Evolutionary conservation across 2,888 invertebrate species (phyloP), one percentile per base, ranked within the genome.

Genomic region (Drosophila cognata): DNA sequence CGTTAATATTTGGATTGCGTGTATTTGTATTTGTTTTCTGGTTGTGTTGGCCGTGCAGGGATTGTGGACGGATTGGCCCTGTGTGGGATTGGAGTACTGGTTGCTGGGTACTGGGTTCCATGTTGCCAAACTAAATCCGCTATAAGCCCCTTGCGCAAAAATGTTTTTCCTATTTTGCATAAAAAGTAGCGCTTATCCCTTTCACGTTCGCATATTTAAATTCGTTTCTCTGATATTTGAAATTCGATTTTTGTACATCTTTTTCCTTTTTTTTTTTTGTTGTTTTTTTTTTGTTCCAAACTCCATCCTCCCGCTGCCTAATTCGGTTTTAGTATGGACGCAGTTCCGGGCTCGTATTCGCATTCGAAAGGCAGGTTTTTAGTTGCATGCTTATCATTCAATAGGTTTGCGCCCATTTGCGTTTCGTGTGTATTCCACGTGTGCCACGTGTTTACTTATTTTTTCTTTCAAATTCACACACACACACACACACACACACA

Each of bases 1-100:
- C 78, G 84, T 81, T 86, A 84, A 79, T 87, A 84, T 84, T 84
- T 84, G 87, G 71, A 79, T 84, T 88, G 89, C 69, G 87, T 84
- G 87, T 79, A 72, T 79, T 89, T 81, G 84, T 86, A 72, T 84
- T 88, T 88, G 84, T 84, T 84, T 89, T 70, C 71, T 67, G 81
- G 83, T 70, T 76, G 79, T 81, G 71, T 70, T 78, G 74, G 66
- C 79, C 67, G 79, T 50, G 33, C 65, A 13, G 55, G 57, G 36
- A 53, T 35, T 61, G 53, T 36, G 69, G n/a, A 11, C 35, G 46
- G 31, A 28, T 28, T 46, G n/a, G 7, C 21, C 16, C 21, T 38
- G 11, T 28, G 55, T 55, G 18, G 35, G 53, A 55, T 55, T 55
- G 25, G 18, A 10, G 35, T 53, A 53, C 33, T 21, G 50, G 25